phyloP scores from a whole-genome alignment of 2,797 vertebrate genomes.

The Oreonectes daqikongensis region DNA sequence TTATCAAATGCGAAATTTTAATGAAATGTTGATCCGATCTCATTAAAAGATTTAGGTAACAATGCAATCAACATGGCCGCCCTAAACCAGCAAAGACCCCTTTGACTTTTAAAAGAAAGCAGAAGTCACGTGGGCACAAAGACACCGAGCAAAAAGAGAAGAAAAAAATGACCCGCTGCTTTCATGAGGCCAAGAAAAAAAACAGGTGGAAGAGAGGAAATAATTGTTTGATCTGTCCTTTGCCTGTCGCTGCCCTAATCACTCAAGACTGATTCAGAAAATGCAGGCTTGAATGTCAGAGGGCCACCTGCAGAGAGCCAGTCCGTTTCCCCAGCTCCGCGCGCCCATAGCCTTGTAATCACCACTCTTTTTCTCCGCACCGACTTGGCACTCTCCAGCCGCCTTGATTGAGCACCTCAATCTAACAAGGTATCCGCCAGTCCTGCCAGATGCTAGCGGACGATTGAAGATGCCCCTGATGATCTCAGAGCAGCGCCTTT shows the following conservation, averaged over 20 bases:
- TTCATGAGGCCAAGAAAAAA: constrained; percentile 50
- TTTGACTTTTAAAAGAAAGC: constrained; percentile 63
- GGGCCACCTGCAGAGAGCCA: constrained; percentile 96
- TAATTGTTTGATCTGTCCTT: constrained; percentile 97
- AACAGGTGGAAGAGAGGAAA: constrained; percentile 81
- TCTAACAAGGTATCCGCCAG: constrained; percentile 97
- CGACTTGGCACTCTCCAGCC: constrained; percentile 90
- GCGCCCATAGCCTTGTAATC: constrained; percentile 95
- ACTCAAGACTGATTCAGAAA: constrained; percentile 99
- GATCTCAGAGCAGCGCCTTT: constrained; percentile 90
- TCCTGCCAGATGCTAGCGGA: constrained; percentile 90
- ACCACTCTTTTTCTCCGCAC: constrained; percentile 96
- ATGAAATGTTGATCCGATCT: constrained; percentile 2
- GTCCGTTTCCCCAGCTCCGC: constrained; percentile 92
- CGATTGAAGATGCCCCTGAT: constrained; percentile 88
- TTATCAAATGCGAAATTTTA: neutral
- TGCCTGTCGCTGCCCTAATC: constrained; percentile 95
- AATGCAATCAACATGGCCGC: constrained; percentile 4
- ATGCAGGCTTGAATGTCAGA: constrained; percentile 99
- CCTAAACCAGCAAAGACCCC: constrained; percentile 3
- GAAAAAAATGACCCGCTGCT: constrained; percentile 43
- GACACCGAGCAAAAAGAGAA: constrained; percentile 47
- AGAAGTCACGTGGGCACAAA: constrained; percentile 53
- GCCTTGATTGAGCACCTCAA: constrained; percentile 99
- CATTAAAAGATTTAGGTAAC: constrained; percentile 13